phyloP scores from a whole-genome alignment of 2,888 invertebrate genomes.

The Hermodice carunculata region DNA sequence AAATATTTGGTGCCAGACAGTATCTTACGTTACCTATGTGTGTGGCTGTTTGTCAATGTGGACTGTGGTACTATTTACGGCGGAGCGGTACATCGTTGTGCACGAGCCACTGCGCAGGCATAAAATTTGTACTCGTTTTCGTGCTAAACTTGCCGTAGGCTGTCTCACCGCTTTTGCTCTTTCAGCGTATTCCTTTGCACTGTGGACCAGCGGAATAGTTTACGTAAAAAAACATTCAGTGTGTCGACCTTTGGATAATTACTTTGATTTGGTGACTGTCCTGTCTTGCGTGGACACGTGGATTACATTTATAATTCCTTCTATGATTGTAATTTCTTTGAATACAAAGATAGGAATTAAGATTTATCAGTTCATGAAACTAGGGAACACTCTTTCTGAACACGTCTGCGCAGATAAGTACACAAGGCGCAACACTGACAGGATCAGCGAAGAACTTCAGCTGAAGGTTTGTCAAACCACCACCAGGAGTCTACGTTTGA shows the following conservation, averaged over 20 bases:
- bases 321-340: not conserved
- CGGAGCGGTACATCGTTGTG: slow-evolving; percentile 49
- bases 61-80: slow-evolving; percentile 44
- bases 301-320: slow-evolving; percentile 1
- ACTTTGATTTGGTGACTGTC: not conserved
- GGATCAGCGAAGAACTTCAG: too few species aligned
- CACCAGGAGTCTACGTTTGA: too few species aligned
- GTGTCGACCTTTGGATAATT: not conserved
- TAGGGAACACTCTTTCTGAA: too few species aligned
- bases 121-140: not conserved
- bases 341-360: slow-evolving; percentile 1
- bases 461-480: too few species aligned
- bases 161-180: not conserved
- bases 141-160: not conserved
- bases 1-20: slow-evolving; percentile 1
- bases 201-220: not conserved
- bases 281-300: not conserved
- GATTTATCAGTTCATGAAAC: too few species aligned
- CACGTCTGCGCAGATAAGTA: too few species aligned
- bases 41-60: slow-evolving; percentile 46
- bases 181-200: not conserved
- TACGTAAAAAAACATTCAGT: not conserved
- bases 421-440: too few species aligned
- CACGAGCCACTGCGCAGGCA: slow-evolving; percentile 49
- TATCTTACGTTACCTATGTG: slow-evolving; percentile 18